Conservation (phyloP, 2,888 invertebrate genomes). For the Gymnocheta viridis region DNA sequence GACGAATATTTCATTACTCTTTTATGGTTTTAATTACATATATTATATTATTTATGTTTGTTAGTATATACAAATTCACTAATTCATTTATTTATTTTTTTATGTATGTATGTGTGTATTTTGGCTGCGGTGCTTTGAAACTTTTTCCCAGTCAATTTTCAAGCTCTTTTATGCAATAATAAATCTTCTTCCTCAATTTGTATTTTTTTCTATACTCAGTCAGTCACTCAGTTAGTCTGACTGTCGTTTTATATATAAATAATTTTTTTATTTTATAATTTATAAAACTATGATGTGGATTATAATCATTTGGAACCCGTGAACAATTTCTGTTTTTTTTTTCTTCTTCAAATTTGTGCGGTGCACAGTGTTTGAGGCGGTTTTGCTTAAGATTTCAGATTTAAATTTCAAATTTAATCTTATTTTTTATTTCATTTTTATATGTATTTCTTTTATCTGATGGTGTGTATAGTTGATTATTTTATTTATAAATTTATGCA, state of each 20-base stretch:
- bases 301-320: constrained; percentile 30
- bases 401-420: constrained; percentile 26
- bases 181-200: constrained; percentile 61
- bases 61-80: neutral
- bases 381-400: constrained; percentile 37
- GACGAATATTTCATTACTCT: constrained; percentile 12
- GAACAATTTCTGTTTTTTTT: neutral
- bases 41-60: neutral
- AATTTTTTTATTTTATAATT: neutral
- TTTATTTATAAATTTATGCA: constrained; percentile 54
- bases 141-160: constrained; percentile 51
- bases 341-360: neutral
- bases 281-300: constrained; percentile 29
- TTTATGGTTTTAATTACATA: neutral
- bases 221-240: neutral
- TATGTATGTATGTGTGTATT: neutral
- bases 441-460: neutral
- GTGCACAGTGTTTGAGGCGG: neutral
- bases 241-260: neutral
- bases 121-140: neutral
- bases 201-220: constrained; percentile 15
- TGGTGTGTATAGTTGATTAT: constrained; percentile 16
- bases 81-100: constrained; percentile 3
- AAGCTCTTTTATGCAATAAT: constrained; percentile 53
- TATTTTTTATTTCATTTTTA: neutral